phyloP scores from a whole-genome alignment of 2,888 invertebrate genomes.

The Meta bourneti region DNA sequence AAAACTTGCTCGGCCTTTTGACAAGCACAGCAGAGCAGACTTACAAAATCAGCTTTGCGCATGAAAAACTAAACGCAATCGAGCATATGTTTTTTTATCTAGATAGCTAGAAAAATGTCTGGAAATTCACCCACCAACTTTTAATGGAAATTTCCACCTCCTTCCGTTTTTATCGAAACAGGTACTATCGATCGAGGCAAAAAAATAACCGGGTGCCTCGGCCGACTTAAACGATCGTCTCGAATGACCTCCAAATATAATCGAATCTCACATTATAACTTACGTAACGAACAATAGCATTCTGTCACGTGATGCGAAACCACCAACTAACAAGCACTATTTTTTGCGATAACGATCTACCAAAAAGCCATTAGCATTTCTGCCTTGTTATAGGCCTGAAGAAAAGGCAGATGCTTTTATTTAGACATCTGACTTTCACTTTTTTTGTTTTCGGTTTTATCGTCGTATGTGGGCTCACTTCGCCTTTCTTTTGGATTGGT shows the following conservation, averaged over 20 bases:
- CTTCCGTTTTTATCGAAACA: neutral
- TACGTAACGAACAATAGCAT: conserved; percentile 53
- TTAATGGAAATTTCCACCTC: neutral
- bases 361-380: conserved; percentile 51
- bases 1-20: no score
- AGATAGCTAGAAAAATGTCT: no score
- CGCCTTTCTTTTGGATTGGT: neutral
- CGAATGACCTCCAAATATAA: conserved; percentile 53
- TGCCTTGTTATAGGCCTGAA: conserved; percentile 47
- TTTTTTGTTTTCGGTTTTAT: conserved; percentile 29
- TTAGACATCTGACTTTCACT: conserved; percentile 34
- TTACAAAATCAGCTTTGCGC: no score
- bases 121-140: neutral
- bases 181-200: neutral
- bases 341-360: conserved; percentile 51
- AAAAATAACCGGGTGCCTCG: neutral
- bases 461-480: conserved; percentile 32
- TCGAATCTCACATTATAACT: conserved; percentile 39
- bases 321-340: conserved; percentile 16
- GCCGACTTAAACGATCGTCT: conserved; percentile 15
- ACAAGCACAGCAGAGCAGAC: no score
- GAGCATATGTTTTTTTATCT: no score
- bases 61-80: no score
- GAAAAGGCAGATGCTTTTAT: conserved; percentile 53
- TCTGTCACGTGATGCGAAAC: conserved; percentile 31